A percentile compares a stretch with the other conserved stretches of the same genome.
These are phyloP conservation scores for Eupelmus urozonus DNA, from an alignment of 2,888 invertebrate genomes.

Conservation along the genomic window DNA sequence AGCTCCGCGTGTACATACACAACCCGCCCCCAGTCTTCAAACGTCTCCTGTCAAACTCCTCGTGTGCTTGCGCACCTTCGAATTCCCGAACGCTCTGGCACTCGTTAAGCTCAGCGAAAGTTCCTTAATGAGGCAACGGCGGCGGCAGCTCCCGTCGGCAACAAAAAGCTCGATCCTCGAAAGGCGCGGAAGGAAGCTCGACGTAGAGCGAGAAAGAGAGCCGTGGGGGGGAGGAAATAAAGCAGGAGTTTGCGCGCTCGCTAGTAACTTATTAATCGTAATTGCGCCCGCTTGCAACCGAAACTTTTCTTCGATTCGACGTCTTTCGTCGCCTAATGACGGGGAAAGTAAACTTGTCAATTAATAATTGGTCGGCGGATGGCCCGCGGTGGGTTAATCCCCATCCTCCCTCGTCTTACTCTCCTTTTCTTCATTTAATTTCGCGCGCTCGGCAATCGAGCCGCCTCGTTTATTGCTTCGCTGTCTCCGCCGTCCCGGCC, in stretches of 20 bases:
- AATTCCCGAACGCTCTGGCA: constrained; percentile 37
- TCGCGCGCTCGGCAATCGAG: constrained; percentile 41
- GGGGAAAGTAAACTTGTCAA: constrained; percentile 69
- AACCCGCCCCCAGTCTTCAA: constrained; percentile 9
- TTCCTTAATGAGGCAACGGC: constrained; percentile 56
- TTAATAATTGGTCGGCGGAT: constrained; percentile 67
- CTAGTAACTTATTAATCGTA: constrained; percentile 68
- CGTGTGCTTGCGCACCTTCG: neutral
- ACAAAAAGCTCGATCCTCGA: constrained; percentile 49
- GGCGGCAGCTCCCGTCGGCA: neutral
- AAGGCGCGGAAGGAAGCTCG: constrained; percentile 31
- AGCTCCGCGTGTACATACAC: no score
- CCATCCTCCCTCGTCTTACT: constrained; percentile 18
- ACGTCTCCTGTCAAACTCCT: constrained; percentile 37
- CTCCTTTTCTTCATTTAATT: constrained; percentile 66
- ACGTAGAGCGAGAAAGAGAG: constrained; percentile 42
- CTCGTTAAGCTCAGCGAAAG: constrained; percentile 39
- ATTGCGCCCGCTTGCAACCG: constrained; percentile 64
- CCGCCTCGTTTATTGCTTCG: constrained; percentile 25
- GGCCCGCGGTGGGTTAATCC: constrained; percentile 62
- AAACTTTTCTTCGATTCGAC: constrained; percentile 65
- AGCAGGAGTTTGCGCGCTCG: constrained; percentile 47
- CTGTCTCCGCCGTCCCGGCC: constrained; percentile 40
- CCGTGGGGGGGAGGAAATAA: neutral
- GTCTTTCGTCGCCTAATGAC: constrained; percentile 58